phyloP scores from a whole-genome alignment of 2,888 invertebrate species.

The Erynnis tages region DNA sequence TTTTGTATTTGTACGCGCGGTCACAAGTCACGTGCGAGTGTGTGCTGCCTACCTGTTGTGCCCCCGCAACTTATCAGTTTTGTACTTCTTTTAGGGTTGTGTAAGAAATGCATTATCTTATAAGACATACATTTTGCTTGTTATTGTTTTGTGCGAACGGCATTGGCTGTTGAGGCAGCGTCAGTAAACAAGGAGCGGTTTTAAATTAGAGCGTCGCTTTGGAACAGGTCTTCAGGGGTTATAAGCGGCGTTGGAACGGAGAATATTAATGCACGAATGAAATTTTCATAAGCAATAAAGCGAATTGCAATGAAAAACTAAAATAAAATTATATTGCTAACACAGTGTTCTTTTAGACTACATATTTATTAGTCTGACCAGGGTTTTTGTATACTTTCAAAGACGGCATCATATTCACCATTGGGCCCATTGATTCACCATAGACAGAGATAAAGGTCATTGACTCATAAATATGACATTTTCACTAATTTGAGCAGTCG shows the following conservation, averaged over 20 bases:
- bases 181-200: slow-evolving; percentile 38
- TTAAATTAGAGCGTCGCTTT: slow-evolving; percentile 31
- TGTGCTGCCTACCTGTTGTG: slow-evolving; percentile 73
- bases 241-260: not conserved
- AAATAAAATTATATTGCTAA: too few species aligned
- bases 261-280: too few species aligned
- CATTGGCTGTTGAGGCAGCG: slow-evolving; percentile 39
- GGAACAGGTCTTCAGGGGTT: slow-evolving; percentile 18
- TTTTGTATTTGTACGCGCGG: slow-evolving; percentile 58
- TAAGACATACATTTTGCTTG: slow-evolving; percentile 48
- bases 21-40: slow-evolving; percentile 69
- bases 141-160: slow-evolving; percentile 45
- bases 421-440: too few species aligned
- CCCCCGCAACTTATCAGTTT: slow-evolving; percentile 69
- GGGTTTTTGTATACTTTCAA: too few species aligned
- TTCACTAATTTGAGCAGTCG: too few species aligned
- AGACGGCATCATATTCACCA: too few species aligned
- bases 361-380: too few species aligned
- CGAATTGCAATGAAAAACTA: too few species aligned
- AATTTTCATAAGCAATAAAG: too few species aligned
- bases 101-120: slow-evolving; percentile 56
- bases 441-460: too few species aligned
- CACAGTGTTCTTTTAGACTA: too few species aligned
- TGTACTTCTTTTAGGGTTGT: slow-evolving; percentile 62
- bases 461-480: too few species aligned